These are phyloP conservation scores for Buteo buteo DNA, from an alignment of 2,113 vertebrate genomes.

Conservation along the genomic window DNA sequence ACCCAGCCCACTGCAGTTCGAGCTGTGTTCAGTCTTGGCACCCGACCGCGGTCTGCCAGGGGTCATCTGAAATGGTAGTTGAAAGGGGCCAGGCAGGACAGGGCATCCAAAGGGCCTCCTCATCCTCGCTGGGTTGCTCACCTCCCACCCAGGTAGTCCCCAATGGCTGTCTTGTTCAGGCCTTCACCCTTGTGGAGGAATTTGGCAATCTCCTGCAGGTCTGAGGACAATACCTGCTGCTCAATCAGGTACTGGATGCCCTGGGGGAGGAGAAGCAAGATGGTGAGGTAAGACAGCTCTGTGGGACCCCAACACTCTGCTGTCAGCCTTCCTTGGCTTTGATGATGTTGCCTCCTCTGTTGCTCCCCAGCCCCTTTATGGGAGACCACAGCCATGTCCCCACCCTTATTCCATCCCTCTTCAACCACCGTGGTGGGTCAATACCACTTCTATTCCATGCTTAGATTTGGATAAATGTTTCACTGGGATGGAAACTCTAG, in stretches of 20 bases:
- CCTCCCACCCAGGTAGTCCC: constrained; percentile 91
- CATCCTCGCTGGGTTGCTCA: constrained; percentile 42
- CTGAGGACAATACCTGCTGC: constrained; percentile 76
- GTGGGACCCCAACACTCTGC: neutral
- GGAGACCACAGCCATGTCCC: neutral
- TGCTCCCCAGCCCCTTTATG: neutral
- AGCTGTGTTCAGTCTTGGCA: neutral
- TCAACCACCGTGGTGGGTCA: neutral
- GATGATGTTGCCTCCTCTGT: neutral
- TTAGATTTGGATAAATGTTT: neutral
- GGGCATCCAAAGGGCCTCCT: neutral
- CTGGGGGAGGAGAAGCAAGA: constrained; percentile 59
- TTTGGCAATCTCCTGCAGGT: constrained; percentile 76
- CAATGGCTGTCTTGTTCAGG: constrained; percentile 94
- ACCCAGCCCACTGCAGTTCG: neutral
- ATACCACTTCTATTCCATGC: neutral
- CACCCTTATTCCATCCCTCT: neutral
- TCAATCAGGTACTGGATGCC: constrained; percentile 86
- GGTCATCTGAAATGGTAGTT: neutral
- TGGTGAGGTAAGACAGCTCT: neutral
- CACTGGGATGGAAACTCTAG: neutral
- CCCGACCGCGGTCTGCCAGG: neutral
- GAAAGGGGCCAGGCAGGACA: neutral
- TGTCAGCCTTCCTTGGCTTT: neutral
- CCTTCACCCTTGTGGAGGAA: constrained; percentile 95